Evolutionary conservation across 2,888 invertebrate genomes (phyloP), one percentile per base, ranked within the genome.

Genomic region (Mimas tiliae): DNA sequence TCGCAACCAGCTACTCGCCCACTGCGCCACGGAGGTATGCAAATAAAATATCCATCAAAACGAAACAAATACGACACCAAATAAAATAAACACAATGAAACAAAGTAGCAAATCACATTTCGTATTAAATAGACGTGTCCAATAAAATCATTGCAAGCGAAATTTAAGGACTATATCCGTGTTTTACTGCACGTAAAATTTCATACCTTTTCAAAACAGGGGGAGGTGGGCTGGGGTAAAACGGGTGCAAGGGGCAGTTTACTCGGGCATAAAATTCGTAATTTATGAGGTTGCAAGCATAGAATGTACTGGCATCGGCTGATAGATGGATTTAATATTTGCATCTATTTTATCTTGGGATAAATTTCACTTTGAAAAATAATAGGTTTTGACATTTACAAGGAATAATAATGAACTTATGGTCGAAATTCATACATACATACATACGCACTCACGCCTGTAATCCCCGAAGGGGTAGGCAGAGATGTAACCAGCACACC

Each of bases 231-330:
- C 65, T 64, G 66, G 63, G 65, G 64, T 65, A 48, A 63, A 34
- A 67, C 53, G 38, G 64, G 51, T 67, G 48, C 65, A 65, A 65
- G 65, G 69, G 69, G 65, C 72, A 71, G 73, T 78, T 81, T 78
- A 81, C 78, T 51, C 69, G 79, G 79, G 78, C 77, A 82, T 88
- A 85, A 87, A 87, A 86, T 87, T 85, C 81, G 80, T 84, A 82
- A 89, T 88, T 89, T 90, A 89, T 84, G 75, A 77, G 74, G 69
- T 72, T 70, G 73, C 72, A 77, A 69, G 72, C 55, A 65, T 72
- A 71, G 75, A 71, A 75, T 70, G 69, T 65, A 58, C 48, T 34
- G 72, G 66, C 73, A 75, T 78, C 67, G 72, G 67, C 64, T 67
- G 67, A 74, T 76, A 78, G 82, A 78, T 79, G 72, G 78, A 76